Conservation (phyloP, 2,888 invertebrate genomes). For the Drosophila quinaria region DNA sequence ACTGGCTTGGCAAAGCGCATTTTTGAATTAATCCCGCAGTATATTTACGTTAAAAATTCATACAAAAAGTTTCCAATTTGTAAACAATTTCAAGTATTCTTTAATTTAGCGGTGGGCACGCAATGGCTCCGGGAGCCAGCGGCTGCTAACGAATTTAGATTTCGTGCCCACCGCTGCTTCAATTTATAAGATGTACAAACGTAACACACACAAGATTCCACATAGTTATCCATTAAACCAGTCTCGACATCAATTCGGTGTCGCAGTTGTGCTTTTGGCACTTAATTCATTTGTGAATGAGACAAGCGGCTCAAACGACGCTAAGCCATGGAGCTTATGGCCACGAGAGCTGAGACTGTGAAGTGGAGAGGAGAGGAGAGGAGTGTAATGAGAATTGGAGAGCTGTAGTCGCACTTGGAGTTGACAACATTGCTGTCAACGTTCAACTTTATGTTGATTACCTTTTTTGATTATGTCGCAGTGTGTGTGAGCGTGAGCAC, state of each 20-base stretch:
- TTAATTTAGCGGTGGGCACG: too few relatives aligned
- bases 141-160: too few relatives aligned
- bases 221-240: constrained; percentile 21
- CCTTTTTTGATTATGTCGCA: constrained; percentile 82
- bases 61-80: too few relatives aligned
- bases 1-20: too few relatives aligned
- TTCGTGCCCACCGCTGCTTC: too few relatives aligned
- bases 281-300: constrained; percentile 79
- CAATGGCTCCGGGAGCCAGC: too few relatives aligned
- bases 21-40: too few relatives aligned
- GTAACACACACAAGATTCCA: constrained; percentile 14
- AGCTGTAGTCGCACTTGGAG: constrained; percentile 47
- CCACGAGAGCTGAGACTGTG: constrained; percentile 36
- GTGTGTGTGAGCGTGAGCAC: constrained; percentile 49
- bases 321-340: constrained; percentile 51
- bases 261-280: constrained; percentile 79
- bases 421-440: constrained; percentile 73
- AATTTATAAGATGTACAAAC: neutral
- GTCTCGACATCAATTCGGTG: constrained; percentile 52
- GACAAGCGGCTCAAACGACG: constrained; percentile 66
- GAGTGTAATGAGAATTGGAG: constrained; percentile 58
- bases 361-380: constrained; percentile 8
- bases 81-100: too few relatives aligned
- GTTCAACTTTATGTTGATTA: constrained; percentile 82
- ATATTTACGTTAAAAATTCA: too few relatives aligned